A percentile compares a stretch with the other conserved stretches of the same genome.
Conservation (phyloP, 2,888 invertebrate species). For the Chironomus riparius region DNA sequence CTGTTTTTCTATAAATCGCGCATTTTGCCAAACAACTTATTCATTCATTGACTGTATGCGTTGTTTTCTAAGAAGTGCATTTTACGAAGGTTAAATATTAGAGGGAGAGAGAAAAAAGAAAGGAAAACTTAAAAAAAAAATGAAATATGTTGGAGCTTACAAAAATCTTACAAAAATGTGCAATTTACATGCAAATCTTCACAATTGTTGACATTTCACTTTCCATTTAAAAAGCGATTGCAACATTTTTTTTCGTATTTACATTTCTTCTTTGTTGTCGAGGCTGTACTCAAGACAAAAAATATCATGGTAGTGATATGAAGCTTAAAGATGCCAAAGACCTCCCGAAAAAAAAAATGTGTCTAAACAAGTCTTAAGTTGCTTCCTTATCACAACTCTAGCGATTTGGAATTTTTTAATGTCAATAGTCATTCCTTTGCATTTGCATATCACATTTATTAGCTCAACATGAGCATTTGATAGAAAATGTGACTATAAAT, state of each 20-base stretch:
- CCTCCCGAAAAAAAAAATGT: too few relatives aligned
- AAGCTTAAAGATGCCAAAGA: too few relatives aligned
- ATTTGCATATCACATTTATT: too few relatives aligned
- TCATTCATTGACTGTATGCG: background rate
- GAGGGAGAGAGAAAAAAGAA: background rate
- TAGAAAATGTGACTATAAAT: too few relatives aligned
- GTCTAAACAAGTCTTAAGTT: too few relatives aligned
- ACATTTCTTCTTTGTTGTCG: background rate
- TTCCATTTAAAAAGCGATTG: background rate
- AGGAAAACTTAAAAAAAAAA: background rate
- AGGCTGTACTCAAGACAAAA: background rate
- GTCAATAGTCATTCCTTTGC: too few relatives aligned
- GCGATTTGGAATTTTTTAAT: too few relatives aligned
- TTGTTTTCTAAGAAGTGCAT: background rate
- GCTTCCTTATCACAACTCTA: too few relatives aligned
- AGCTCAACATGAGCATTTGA: too few relatives aligned
- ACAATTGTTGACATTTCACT: conserved; percentile 6
- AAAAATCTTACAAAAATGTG: background rate
- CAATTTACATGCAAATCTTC: conserved; percentile 8
- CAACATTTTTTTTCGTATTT: background rate
- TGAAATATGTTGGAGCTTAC: background rate
- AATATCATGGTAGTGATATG: background rate
- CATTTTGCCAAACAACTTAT: background rate
- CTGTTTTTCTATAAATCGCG: background rate
- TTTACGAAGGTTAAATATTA: background rate